Conservation (phyloP, 2,888 invertebrate species). For the Ferrisia virgata region DNA sequence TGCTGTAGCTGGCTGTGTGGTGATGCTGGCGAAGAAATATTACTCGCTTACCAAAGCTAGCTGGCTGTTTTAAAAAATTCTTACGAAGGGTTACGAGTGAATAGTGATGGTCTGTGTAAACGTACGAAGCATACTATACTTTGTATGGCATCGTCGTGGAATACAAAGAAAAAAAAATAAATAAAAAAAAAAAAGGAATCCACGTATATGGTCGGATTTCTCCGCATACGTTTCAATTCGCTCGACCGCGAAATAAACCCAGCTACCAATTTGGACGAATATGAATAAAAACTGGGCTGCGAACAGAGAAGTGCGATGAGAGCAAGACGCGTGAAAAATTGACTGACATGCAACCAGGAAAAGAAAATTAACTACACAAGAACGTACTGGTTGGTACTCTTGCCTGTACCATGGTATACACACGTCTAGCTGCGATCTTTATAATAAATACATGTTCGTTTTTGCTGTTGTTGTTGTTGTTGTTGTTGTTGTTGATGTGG, state of each 20-base stretch:
- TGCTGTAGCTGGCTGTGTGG: background rate
- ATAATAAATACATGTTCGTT: too few relatives aligned
- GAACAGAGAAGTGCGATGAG: background rate
- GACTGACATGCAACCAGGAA: background rate
- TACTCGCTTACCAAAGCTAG: background rate
- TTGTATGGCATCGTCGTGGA: too few relatives aligned
- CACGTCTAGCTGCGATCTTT: too few relatives aligned
- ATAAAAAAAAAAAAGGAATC: background rate
- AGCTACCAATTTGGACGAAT: background rate
- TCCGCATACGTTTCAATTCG: background rate
- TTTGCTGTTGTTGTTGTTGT: too few relatives aligned
- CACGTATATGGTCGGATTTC: background rate
- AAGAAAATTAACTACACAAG: too few relatives aligned
- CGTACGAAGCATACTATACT: too few relatives aligned
- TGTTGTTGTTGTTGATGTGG: too few relatives aligned
- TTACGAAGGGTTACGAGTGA: background rate
- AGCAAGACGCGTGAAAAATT: background rate
- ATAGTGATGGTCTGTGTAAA: too few relatives aligned
- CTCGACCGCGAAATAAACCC: background rate
- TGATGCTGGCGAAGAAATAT: background rate
- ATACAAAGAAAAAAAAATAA: too few relatives aligned
- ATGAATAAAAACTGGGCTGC: background rate
- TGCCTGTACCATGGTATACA: too few relatives aligned
- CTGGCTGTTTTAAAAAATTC: background rate
- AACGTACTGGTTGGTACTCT: too few relatives aligned